These are phyloP conservation scores for Pectinophora gossypiella DNA, from an alignment of 1,140 invertebrate genomes.

Conservation along the genomic window DNA sequence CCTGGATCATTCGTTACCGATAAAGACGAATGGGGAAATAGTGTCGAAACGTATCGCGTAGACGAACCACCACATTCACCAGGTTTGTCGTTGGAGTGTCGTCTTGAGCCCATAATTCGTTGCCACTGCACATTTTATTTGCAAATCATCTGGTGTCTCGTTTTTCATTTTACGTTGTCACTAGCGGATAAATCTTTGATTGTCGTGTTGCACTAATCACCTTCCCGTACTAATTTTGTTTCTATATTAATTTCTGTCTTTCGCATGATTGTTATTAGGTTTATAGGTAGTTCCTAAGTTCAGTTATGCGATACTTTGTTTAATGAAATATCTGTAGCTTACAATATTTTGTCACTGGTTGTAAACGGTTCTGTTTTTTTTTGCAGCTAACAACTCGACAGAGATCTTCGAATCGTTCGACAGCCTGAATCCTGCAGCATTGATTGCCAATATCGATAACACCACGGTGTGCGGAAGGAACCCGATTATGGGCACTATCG, in stretches of 20 bases:
- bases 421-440: constrained; percentile 77
- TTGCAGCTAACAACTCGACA: constrained; percentile 71
- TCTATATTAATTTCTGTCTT: not conserved
- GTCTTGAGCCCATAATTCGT: constrained; percentile 41
- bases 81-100: constrained; percentile 70
- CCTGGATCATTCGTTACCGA: constrained; percentile 43
- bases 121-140: constrained; percentile 60
- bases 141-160: constrained; percentile 29
- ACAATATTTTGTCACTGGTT: not conserved
- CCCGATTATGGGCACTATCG: constrained; percentile 95
- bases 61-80: constrained; percentile 69
- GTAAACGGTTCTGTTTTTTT: constrained; percentile 6
- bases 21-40: constrained; percentile 65
- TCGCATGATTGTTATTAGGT: constrained; percentile 16
- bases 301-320: not conserved
- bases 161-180: constrained; percentile 19
- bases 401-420: constrained; percentile 78
- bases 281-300: constrained; percentile 21
- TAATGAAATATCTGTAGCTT: not conserved
- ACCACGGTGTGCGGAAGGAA: constrained; percentile 83
- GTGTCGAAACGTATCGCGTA: constrained; percentile 65
- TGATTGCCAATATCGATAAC: constrained; percentile 76
- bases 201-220: not conserved
- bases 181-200: not conserved
- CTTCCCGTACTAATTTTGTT: too few species aligned